Percentiles rank a stretch among this genome's conserved stretches.
Conservation (phyloP, 2,113 vertebrate genomes). For the Corynorhinus townsendii region DNA sequence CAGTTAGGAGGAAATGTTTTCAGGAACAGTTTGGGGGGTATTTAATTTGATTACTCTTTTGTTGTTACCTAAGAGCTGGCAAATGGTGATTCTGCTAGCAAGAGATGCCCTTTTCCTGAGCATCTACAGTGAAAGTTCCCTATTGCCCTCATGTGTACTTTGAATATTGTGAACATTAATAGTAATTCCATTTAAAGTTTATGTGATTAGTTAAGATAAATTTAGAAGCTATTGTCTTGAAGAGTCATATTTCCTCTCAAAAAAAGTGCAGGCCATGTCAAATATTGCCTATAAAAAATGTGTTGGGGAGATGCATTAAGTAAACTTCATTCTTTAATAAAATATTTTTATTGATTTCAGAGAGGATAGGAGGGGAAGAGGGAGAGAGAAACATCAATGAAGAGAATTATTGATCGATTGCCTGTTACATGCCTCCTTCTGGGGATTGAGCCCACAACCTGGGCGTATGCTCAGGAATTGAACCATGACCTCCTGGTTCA, state of each 20-base stretch:
- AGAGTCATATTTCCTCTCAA: neutral
- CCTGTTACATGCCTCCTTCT: no score
- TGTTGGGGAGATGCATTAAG: neutral
- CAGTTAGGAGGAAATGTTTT: neutral
- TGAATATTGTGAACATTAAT: neutral
- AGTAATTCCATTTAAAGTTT: neutral
- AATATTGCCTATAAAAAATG: neutral
- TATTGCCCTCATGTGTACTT: neutral
- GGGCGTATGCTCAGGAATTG: no score
- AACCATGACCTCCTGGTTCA: no score
- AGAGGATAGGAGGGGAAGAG: no score
- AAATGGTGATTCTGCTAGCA: neutral
- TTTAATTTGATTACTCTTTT: neutral
- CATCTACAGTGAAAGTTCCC: neutral
- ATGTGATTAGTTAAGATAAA: neutral
- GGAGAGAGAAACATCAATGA: no score
- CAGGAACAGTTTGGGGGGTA: neutral
- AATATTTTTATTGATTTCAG: no score
- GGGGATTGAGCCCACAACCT: no score
- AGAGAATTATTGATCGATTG: no score
- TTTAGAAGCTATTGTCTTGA: neutral
- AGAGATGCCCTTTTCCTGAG: neutral
- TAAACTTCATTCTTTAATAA: neutral
- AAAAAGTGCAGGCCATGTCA: neutral
- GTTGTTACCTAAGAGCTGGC: neutral